phyloP scores from a whole-genome alignment of 2,888 invertebrate species.

The Orthosia gracilis region DNA sequence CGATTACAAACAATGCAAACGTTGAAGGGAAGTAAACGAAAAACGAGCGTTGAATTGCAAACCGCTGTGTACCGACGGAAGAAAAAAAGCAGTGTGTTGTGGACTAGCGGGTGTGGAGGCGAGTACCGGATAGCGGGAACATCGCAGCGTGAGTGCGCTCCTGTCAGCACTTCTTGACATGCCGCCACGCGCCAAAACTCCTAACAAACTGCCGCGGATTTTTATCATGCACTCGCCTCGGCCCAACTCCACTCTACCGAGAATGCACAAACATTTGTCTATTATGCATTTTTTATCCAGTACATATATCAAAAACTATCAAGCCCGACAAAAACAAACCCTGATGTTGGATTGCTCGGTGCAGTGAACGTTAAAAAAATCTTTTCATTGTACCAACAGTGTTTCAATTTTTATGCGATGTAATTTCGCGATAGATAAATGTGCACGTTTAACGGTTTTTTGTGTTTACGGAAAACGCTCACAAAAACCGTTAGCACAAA shows the following conservation, averaged over 20 bases:
- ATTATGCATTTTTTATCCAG: slow-evolving; percentile 79
- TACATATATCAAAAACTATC: slow-evolving; percentile 82
- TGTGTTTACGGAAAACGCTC: slow-evolving; percentile 45
- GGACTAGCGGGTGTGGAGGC: slow-evolving; percentile 17
- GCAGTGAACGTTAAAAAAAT: slow-evolving; percentile 78
- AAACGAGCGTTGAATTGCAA: slow-evolving; percentile 82
- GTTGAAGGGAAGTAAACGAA: slow-evolving; percentile 81
- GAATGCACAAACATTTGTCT: slow-evolving; percentile 79
- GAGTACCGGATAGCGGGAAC: slow-evolving; percentile 45
- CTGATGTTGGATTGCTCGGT: slow-evolving; percentile 75
- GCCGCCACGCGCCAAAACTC: slow-evolving; percentile 74
- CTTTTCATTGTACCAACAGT: slow-evolving; percentile 68
- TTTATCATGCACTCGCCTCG: slow-evolving; percentile 76
- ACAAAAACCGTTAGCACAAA: slow-evolving; percentile 36
- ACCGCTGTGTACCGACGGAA: slow-evolving; percentile 74
- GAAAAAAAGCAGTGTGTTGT: slow-evolving; percentile 68
- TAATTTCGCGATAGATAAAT: slow-evolving; percentile 62
- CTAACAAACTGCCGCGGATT: slow-evolving; percentile 78
- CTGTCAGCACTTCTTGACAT: slow-evolving; percentile 67
- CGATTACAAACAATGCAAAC: slow-evolving; percentile 81
- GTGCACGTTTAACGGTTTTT: slow-evolving; percentile 54
- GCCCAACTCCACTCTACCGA: slow-evolving; percentile 71
- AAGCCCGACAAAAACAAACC: slow-evolving; percentile 79
- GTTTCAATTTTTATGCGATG: slow-evolving; percentile 66
- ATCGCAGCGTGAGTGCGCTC: slow-evolving; percentile 68